Evolutionary conservation across 1,140 invertebrate species (phyloP).

Genomic region (Drosophila orena): DNA sequence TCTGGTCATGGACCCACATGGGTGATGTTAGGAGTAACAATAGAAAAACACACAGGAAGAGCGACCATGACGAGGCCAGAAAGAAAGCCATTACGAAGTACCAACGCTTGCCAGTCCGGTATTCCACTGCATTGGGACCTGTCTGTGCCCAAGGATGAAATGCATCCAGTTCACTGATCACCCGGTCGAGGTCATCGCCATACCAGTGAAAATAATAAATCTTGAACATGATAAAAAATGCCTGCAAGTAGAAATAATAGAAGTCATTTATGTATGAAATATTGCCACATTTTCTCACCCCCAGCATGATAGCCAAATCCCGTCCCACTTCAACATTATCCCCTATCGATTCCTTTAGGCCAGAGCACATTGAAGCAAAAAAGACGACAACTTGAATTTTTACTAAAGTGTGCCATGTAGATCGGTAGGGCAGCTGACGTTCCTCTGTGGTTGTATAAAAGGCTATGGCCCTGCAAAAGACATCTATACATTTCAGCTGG

Average conservation of each 20-base stretch:
- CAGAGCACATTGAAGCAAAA: not conserved
- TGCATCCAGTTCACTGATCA: slow-evolving; percentile 28
- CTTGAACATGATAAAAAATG: slow-evolving; percentile 4
- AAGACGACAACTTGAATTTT: not conserved
- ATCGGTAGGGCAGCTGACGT: not conserved
- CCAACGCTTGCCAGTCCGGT: slow-evolving; percentile 17
- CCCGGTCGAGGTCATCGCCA: slow-evolving; percentile 24
- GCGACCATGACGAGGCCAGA: not conserved
- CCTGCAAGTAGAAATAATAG: not conserved
- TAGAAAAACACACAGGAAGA: slow-evolving; percentile 23
- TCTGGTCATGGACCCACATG: slow-evolving; percentile 26
- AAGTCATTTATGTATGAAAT: not conserved
- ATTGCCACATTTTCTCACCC: not conserved
- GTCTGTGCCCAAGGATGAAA: slow-evolving; percentile 1
- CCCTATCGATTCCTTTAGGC: slow-evolving; percentile 17
- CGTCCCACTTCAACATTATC: slow-evolving; percentile 34
- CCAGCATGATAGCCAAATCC: slow-evolving; percentile 36
- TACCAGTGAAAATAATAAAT: slow-evolving; percentile 17
- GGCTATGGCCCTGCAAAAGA: slow-evolving; percentile 11
- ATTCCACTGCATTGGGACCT: not conserved
- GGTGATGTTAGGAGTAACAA: slow-evolving; percentile 8
- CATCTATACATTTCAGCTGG: no score
- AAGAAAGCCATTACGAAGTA: not conserved
- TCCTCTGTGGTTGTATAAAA: slow-evolving; percentile 32
- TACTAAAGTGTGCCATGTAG: slow-evolving; percentile 24